Evolutionary conservation across 2,888 invertebrate genomes (phyloP).

Genomic region (Ischnura elegans): DNA sequence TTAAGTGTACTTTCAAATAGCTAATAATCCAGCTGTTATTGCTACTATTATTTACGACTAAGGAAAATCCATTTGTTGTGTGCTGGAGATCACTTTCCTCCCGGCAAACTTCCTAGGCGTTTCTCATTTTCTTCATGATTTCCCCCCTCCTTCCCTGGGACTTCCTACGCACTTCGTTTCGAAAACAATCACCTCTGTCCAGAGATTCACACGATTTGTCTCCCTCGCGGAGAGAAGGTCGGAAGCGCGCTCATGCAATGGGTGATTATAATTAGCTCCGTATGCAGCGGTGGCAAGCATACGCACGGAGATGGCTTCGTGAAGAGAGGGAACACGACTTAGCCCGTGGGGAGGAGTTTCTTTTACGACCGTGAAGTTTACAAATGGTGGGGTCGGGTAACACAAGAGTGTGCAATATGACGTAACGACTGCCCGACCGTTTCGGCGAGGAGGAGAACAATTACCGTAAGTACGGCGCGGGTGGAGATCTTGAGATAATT

Average conservation of each 20-base stretch:
- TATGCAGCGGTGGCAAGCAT: background rate
- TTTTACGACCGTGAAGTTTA: slow-evolving; percentile 16
- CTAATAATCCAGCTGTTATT: no score
- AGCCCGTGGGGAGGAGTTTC: background rate
- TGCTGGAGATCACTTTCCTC: background rate
- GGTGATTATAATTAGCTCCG: slow-evolving; percentile 11
- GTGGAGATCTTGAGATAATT: background rate
- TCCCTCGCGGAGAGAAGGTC: background rate
- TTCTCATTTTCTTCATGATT: background rate
- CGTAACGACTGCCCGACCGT: background rate
- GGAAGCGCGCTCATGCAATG: background rate
- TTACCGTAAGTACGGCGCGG: background rate
- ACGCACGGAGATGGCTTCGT: background rate
- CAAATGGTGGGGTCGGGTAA: background rate
- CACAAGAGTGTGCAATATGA: background rate
- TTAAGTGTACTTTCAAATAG: no score
- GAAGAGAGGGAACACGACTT: no score
- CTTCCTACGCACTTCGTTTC: background rate
- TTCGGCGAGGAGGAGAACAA: background rate
- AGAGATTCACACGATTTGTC: slow-evolving; percentile 11
- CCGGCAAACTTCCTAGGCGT: background rate
- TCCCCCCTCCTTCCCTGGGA: background rate
- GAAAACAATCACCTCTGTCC: background rate
- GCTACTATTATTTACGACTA: no score
- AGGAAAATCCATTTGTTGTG: background rate